phyloP scores from a whole-genome alignment of 2,888 invertebrate genomes.

The Drosophila neonasuta region DNA sequence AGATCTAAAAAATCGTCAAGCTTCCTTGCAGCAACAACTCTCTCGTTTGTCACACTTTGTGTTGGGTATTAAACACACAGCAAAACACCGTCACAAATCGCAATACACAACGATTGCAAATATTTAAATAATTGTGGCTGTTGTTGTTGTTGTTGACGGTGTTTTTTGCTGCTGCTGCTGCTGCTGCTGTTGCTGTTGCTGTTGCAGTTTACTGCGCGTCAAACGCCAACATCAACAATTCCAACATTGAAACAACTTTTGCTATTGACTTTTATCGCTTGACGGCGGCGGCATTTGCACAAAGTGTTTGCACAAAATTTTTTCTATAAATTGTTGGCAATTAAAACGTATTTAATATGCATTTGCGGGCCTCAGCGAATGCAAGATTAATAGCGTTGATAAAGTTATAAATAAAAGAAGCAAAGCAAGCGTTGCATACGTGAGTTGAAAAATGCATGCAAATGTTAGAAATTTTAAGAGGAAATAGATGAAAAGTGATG shows the following conservation, averaged over 20 bases:
- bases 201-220: conserved; percentile 32
- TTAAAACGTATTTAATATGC: conserved; percentile 50
- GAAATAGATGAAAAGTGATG: background rate
- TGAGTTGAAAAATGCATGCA: background rate
- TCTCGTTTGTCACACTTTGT: background rate
- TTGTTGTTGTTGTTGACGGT: conserved; percentile 16
- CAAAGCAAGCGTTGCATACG: background rate
- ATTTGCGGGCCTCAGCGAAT: conserved; percentile 14
- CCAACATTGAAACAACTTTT: conserved; percentile 55
- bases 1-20: too few species aligned
- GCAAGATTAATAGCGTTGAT: conserved; percentile 17
- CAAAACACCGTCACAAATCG: conserved; percentile 23
- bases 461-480: background rate
- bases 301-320: conserved; percentile 52
- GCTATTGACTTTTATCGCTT: conserved; percentile 58
- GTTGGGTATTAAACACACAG: conserved; percentile 9
- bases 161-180: background rate
- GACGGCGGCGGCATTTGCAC: conserved; percentile 54
- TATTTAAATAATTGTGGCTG: conserved; percentile 39
- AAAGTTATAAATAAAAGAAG: conserved; percentile 2
- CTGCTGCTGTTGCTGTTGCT: conserved; percentile 18
- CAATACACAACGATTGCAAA: conserved; percentile 32
- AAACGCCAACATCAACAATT: conserved; percentile 45
- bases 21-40: too few species aligned
- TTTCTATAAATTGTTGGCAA: conserved; percentile 57